phyloP scores from a whole-genome alignment of 2,797 vertebrate genomes.

The Onychomys leucogaster region DNA sequence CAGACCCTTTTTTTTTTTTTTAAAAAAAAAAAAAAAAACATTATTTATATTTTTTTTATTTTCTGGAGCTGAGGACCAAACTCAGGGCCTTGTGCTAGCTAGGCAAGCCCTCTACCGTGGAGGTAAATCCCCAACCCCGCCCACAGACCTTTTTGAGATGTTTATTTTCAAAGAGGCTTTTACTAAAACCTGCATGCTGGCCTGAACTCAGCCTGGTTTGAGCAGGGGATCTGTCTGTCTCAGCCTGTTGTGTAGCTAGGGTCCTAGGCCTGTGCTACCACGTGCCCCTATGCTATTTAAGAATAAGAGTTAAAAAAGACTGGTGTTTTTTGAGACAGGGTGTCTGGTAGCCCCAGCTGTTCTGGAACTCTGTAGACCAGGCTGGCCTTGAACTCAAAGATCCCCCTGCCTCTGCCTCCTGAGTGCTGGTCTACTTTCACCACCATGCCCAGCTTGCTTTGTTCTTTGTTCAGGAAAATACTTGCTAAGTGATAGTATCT shows the following conservation, averaged over 20 bases:
- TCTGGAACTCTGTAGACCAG: background rate
- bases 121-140: no score
- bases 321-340: background rate
- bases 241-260: background rate
- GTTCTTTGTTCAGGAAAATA: slow-evolving; percentile 2
- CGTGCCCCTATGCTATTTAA: background rate
- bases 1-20: background rate
- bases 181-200: background rate
- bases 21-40: no score
- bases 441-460: background rate
- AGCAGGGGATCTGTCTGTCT: background rate
- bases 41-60: no score
- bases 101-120: no score
- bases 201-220: background rate
- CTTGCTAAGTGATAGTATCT: background rate
- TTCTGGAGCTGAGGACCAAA: no score
- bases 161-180: background rate
- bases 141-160: background rate
- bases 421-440: background rate
- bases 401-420: background rate
- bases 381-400: background rate
- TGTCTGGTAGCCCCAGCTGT: background rate
- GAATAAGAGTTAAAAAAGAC: background rate
- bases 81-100: no score
- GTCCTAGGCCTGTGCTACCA: background rate